Percentiles rank a stretch among this genome's conserved stretches.
These are phyloP conservation scores for Rhagophthalmus giganteus DNA, from an alignment of 2,888 invertebrate species.

Conservation along the genomic window DNA sequence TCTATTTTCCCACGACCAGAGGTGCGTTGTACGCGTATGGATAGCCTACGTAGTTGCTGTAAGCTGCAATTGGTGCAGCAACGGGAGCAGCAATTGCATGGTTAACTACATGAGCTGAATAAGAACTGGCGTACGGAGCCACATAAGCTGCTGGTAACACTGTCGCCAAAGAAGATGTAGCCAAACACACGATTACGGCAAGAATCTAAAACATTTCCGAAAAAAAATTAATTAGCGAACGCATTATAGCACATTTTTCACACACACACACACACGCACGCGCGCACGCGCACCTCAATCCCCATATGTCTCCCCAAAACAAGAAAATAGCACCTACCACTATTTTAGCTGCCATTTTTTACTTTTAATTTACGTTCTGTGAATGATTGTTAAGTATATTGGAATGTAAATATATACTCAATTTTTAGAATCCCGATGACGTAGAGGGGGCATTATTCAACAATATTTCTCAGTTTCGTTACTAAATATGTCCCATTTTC, in stretches of 20 bases:
- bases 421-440: neutral
- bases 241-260: too few species aligned
- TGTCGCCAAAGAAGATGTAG: slow-evolving; percentile 35
- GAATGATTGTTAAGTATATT: too few species aligned
- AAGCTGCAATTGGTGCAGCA: slow-evolving; percentile 49
- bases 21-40: slow-evolving; percentile 21
- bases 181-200: slow-evolving; percentile 21
- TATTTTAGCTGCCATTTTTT: slow-evolving; percentile 31
- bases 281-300: too few species aligned
- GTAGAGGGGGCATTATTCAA: slow-evolving; percentile 2
- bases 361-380: slow-evolving; percentile 6
- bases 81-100: slow-evolving; percentile 74
- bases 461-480: slow-evolving; percentile 1
- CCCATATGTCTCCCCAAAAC: too few species aligned
- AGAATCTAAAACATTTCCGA: slow-evolving; percentile 17
- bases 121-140: slow-evolving; percentile 75
- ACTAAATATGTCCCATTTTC: neutral
- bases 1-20: slow-evolving; percentile 26
- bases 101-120: slow-evolving; percentile 74
- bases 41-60: slow-evolving; percentile 50
- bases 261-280: too few species aligned
- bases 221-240: too few species aligned
- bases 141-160: slow-evolving; percentile 60
- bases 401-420: neutral
- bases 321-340: slow-evolving; percentile 28